phyloP scores from a whole-genome alignment of 1,140 invertebrate genomes.

The Ostrea denselamellosa region DNA sequence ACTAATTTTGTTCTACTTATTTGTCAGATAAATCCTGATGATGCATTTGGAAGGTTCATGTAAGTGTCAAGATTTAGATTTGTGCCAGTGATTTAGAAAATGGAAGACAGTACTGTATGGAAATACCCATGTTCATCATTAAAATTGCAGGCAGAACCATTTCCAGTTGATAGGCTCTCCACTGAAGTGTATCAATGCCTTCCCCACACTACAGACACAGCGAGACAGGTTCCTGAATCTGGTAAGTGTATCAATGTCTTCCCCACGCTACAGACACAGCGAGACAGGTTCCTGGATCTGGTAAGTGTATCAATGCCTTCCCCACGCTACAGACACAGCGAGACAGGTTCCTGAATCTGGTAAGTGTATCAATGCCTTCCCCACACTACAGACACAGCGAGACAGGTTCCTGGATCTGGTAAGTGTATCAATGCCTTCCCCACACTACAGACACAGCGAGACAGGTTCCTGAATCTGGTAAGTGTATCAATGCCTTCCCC shows the following conservation, averaged over 20 bases:
- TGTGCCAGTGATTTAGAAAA: background rate
- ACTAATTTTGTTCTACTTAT: slow-evolving; percentile 29
- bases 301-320: slow-evolving; percentile 77
- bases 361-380: slow-evolving; percentile 78
- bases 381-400: slow-evolving; percentile 75
- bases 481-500: slow-evolving; percentile 77
- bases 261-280: slow-evolving; percentile 76
- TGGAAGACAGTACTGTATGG: too few relatives aligned
- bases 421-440: slow-evolving; percentile 78
- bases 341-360: slow-evolving; percentile 77
- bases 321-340: slow-evolving; percentile 76
- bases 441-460: slow-evolving; percentile 73
- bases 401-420: slow-evolving; percentile 78
- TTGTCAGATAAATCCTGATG: slow-evolving; percentile 77
- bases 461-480: slow-evolving; percentile 78
- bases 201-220: slow-evolving; percentile 77
- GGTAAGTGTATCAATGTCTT: slow-evolving; percentile 78
- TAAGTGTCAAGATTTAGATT: slow-evolving; percentile 62
- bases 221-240: slow-evolving; percentile 75
- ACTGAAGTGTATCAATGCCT: slow-evolving; percentile 78
- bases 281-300: slow-evolving; percentile 76
- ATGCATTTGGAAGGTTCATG: slow-evolving; percentile 81
- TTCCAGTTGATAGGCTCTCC: slow-evolving; percentile 80
- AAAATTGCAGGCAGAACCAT: slow-evolving; percentile 76
- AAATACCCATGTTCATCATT: background rate